Evolutionary conservation across 2,113 vertebrate genomes (phyloP).

Genomic region (Cranoglanis bouderius): DNA sequence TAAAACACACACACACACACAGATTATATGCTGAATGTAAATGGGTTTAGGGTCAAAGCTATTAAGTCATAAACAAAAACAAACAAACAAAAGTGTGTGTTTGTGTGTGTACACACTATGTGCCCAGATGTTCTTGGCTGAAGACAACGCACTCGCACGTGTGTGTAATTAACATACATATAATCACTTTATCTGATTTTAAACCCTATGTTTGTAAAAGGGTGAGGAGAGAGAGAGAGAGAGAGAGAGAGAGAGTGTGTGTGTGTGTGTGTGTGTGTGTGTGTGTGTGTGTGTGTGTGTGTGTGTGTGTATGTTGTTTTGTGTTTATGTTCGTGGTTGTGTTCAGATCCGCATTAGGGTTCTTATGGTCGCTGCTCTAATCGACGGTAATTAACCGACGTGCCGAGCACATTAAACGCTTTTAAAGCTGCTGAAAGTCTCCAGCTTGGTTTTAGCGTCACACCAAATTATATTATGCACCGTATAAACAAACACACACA

Average conservation of each 20-base stretch:
- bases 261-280: neutral
- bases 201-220: neutral
- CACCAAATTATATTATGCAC: neutral
- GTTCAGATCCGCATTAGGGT: neutral
- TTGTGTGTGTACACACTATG: neutral
- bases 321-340: neutral
- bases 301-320: neutral
- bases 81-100: neutral
- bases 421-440: conserved; percentile 12
- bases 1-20: neutral
- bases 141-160: neutral
- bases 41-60: neutral
- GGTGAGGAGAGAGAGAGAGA: neutral
- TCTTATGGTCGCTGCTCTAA: neutral
- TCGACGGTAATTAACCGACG: neutral
- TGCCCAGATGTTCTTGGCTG: conserved; percentile 9
- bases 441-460: neutral
- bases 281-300: neutral
- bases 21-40: neutral
- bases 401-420: conserved; percentile 1
- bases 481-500: neutral
- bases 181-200: neutral
- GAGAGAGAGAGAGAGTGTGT: too few relatives aligned
- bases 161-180: neutral
- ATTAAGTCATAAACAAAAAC: neutral